These are phyloP conservation scores for Gymnarchus niloticus DNA, from an alignment of 2,113 vertebrate genomes.

Conservation along the genomic window DNA sequence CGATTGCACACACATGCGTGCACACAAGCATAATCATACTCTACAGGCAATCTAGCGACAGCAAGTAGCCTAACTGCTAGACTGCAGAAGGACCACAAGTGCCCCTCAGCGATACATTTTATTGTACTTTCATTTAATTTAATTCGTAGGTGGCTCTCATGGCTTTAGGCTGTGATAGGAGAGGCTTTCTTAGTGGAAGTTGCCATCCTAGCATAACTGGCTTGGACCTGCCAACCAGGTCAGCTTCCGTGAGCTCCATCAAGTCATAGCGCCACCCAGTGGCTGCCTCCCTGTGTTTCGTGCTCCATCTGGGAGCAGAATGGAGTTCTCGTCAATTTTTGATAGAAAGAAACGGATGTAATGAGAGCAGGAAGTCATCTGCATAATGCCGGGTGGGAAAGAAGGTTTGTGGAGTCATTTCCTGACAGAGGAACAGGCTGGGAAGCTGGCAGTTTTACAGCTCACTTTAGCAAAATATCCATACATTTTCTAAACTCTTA, in stretches of 20 bases:
- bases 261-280: not conserved
- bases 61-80: too few relatives aligned
- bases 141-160: not conserved
- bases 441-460: not conserved
- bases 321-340: conserved; percentile 6
- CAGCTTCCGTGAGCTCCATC: not conserved
- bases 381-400: not conserved
- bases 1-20: too few relatives aligned
- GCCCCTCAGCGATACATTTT: too few relatives aligned
- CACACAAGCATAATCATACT: too few relatives aligned
- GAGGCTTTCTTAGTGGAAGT: not conserved
- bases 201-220: not conserved
- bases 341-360: not conserved
- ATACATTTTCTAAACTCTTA: not conserved
- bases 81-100: too few relatives aligned
- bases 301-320: not conserved
- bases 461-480: not conserved
- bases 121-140: too few relatives aligned
- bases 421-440: not conserved
- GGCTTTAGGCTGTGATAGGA: not conserved
- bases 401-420: too few relatives aligned
- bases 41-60: too few relatives aligned
- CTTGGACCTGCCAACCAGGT: not conserved
- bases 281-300: not conserved
- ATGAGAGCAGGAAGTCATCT: not conserved